phyloP scores from a whole-genome alignment of 2,113 vertebrate genomes.

The Pomatostomus ruficeps region DNA sequence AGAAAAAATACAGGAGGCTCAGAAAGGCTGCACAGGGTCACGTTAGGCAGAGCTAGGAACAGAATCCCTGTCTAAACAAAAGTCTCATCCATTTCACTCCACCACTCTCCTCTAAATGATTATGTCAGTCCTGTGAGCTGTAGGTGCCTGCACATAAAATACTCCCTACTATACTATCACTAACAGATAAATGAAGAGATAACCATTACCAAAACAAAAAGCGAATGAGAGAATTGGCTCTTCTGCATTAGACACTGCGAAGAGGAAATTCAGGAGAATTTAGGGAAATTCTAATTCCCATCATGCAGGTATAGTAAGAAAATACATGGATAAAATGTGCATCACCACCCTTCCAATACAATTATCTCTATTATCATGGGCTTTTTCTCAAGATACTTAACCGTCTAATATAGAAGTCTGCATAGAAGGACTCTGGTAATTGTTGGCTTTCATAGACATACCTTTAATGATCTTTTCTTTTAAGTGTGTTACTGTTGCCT shows the following conservation, averaged over 20 bases:
- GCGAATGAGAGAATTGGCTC: not conserved
- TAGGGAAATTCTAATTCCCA: not conserved
- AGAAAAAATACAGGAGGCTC: not conserved
- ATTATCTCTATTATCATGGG: not conserved
- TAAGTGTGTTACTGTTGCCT: not conserved
- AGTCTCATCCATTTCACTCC: not conserved
- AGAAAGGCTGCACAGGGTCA: not conserved
- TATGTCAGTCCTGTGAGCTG: not conserved
- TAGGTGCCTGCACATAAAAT: not conserved
- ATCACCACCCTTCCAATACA: not conserved
- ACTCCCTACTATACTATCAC: slow-evolving; percentile 5
- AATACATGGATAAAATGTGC: not conserved
- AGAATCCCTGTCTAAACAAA: slow-evolving; percentile 29
- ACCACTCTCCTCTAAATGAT: not conserved
- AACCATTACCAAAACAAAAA: not conserved
- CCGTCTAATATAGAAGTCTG: not conserved
- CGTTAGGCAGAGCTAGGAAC: not conserved
- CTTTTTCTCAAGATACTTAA: not conserved
- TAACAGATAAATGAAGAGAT: not conserved
- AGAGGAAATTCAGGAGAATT: not conserved
- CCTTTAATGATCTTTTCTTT: not conserved
- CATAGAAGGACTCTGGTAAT: not conserved
- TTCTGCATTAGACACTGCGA: not conserved
- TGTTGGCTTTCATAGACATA: not conserved
- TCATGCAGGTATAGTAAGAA: not conserved